Base-by-base conservation (phyloP, 2,113 vertebrate species). In the Chionodraco myersi region DNA sequence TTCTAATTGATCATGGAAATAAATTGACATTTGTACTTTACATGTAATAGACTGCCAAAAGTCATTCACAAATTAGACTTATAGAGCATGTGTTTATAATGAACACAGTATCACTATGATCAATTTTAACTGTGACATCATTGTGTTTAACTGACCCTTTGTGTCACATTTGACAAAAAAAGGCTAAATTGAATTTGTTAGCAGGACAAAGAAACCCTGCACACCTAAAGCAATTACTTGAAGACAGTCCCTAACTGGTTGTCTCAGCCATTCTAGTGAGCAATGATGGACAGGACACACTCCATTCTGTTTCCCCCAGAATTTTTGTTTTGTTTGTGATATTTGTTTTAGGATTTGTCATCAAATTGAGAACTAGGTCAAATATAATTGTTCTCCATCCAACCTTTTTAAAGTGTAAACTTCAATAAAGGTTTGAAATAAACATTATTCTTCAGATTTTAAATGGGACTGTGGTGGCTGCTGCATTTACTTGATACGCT, bases 211-310 rank as follows among this genome's bases (percentile, higher is more conserved):
- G 47, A 34, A 63, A 14, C 6, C 8, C 57, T 12, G 1, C 16
- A 48, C 36, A 18, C 9, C 1, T 0, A 1, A 23, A 14, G 0
- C 18, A 41, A 2, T 57, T 10, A 72, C 34, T 86, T 90, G 14
- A 36, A 61, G 82, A 81, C 56, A 45, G 64, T 58, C 86, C 86
- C 86, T 90, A 86, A 83, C 79, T 1, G 2, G 10, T 16, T 66
- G n/a, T 8, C 26, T 30, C 69, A 59, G 48, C 64, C 62, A 73
- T 60, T 74, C 64, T 67, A 23, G 47, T 75, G 62, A 61, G 45
- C 59, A 68, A 14, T 58, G 54, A 59, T 10, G 53, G 51, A 54
- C 51, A 3, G 30, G 72, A 67, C 18, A 21, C 21, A 21, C 21
- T 21, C 21, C 21, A 21, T 21, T 21, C 21, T 21, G 15, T 65